Percentiles rank a stretch among this genome's conserved stretches.
These are phyloP conservation scores for Acutogordius australiensis DNA, from an alignment of 2,888 invertebrate genomes.

Conservation along the genomic window DNA sequence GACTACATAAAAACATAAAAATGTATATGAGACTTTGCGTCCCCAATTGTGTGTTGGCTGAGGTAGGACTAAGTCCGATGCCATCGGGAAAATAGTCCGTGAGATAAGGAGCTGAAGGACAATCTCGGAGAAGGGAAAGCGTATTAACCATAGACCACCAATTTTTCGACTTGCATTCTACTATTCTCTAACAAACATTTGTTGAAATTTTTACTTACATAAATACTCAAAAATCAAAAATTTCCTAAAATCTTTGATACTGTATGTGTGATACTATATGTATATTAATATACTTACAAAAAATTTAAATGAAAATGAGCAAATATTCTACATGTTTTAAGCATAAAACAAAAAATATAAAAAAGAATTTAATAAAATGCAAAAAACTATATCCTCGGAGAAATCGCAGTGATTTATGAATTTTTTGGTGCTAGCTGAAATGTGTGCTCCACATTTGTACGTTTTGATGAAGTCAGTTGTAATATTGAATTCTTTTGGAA, in stretches of 20 bases:
- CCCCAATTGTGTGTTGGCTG: conserved; percentile 12
- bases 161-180: conserved; percentile 16
- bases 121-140: conserved; percentile 21
- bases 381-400: neutral
- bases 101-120: conserved; percentile 23
- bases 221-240: too few relatives aligned
- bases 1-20: too few relatives aligned
- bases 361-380: too few relatives aligned
- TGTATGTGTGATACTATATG: too few relatives aligned
- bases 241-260: too few relatives aligned
- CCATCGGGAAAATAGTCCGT: conserved; percentile 22
- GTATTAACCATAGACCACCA: conserved; percentile 20
- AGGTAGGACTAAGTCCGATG: conserved; percentile 23
- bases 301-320: neutral
- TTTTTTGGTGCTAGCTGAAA: neutral
- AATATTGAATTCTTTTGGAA: conserved; percentile 16
- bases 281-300: too few relatives aligned
- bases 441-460: neutral
- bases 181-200: conserved; percentile 19
- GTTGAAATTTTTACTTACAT: too few relatives aligned
- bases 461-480: conserved; percentile 1
- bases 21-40: neutral
- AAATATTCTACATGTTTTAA: neutral
- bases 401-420: neutral
- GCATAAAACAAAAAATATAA: too few relatives aligned